phyloP scores from a whole-genome alignment of 2,888 invertebrate species.

The Eurytoma californica region DNA sequence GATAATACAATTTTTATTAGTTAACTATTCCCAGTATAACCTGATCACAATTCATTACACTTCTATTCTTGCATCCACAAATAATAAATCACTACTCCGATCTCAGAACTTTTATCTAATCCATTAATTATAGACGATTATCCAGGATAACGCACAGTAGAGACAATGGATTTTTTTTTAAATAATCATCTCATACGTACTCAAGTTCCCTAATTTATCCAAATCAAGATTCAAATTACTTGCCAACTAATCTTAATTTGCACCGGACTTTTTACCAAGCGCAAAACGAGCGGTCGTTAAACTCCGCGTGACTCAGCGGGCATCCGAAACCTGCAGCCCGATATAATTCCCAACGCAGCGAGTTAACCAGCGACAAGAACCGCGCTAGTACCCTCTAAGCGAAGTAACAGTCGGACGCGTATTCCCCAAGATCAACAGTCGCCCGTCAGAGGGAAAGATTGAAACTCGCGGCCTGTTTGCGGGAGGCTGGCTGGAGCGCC shows the following conservation, averaged over 20 bases:
- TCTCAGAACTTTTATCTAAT: no score
- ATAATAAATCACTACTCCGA: no score
- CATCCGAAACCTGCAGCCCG: neutral
- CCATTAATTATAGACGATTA: no score
- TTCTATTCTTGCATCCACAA: no score
- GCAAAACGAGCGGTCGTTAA: neutral
- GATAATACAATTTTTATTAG: no score
- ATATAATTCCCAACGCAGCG: neutral
- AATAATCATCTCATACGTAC: no score
- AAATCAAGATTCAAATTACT: no score
- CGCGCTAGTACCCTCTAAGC: neutral
- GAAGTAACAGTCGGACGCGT: neutral
- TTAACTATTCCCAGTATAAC: no score
- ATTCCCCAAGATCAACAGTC: constrained; percentile 14
- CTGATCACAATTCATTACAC: no score
- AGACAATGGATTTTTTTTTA: no score
- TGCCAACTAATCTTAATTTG: neutral
- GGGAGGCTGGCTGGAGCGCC: constrained; percentile 38
- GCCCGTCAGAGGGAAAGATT: neutral
- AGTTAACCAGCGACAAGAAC: neutral
- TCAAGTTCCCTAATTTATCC: no score
- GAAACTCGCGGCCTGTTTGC: constrained; percentile 21
- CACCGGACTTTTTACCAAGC: neutral
- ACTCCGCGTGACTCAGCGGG: neutral
- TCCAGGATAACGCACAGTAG: no score